These are phyloP conservation scores for Ptychobarbus kaznakovi DNA, from an alignment of 2,797 vertebrate genomes.

Conservation along the genomic window DNA sequence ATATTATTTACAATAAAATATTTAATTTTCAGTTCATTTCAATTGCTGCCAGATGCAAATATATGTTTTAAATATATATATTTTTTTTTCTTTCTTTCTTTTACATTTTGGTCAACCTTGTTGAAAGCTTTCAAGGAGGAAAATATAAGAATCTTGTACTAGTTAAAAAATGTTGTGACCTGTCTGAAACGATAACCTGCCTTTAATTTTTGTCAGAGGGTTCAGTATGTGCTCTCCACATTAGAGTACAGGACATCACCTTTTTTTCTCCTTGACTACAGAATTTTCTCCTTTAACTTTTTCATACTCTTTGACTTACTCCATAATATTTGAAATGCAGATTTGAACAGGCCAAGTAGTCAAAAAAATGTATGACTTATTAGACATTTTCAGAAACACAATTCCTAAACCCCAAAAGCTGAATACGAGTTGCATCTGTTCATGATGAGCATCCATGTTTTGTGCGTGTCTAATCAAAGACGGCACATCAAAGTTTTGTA, in stretches of 20 bases:
- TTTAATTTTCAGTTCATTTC: too few species aligned
- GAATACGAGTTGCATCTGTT: not conserved
- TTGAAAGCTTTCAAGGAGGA: not conserved
- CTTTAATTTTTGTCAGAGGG: not conserved
- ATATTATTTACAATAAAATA: not conserved
- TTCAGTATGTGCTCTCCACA: not conserved
- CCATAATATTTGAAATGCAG: not conserved
- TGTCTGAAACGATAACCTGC: not conserved
- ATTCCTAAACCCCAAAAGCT: not conserved
- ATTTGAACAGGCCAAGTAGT: not conserved
- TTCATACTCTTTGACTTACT: not conserved
- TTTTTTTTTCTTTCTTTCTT: not conserved
- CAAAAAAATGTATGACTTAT: not conserved
- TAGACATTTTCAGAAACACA: not conserved
- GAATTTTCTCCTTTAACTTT: not conserved
- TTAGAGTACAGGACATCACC: not conserved
- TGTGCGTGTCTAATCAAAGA: slow-evolving; percentile 1
- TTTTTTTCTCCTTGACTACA: not conserved
- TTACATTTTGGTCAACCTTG: not conserved
- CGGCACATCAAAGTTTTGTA: slow-evolving; percentile 38
- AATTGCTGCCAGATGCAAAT: not conserved
- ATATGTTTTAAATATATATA: not conserved
- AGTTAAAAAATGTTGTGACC: not conserved
- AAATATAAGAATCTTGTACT: not conserved
- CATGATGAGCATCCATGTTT: slow-evolving; percentile 13